Evolutionary conservation across 2,797 vertebrate genomes (phyloP).

Genomic region (Hippocampus kuda): DNA sequence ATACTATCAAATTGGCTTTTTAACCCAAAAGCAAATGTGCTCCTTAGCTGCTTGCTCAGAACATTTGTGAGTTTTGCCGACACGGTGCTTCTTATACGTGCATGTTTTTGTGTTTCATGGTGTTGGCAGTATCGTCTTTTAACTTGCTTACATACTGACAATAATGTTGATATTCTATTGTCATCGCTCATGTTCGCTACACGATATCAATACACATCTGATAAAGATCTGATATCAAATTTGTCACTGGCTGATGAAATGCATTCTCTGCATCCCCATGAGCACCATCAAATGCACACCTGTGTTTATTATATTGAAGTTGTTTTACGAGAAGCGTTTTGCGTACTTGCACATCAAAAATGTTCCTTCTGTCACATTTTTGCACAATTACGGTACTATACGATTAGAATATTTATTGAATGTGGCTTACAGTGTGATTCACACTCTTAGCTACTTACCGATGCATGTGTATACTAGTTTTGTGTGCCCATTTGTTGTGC

Average conservation of each 20-base stretch:
- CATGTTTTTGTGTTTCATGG: conserved; percentile 7
- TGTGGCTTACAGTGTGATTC: conserved; percentile 12
- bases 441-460: neutral
- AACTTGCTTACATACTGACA: conserved; percentile 30
- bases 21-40: conserved; percentile 11
- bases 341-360: neutral
- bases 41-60: conserved; percentile 25
- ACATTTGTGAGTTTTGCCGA: conserved; percentile 11
- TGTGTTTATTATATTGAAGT: neutral
- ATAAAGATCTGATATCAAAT: neutral
- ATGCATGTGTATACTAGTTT: conserved; percentile 43
- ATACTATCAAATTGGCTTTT: conserved; percentile 20
- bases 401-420: neutral
- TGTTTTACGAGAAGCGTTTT: neutral
- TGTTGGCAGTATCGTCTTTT: conserved; percentile 21
- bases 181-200: neutral
- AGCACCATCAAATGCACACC: neutral
- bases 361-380: neutral
- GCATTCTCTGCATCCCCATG: neutral
- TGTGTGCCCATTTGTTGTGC: conserved; percentile 27
- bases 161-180: neutral
- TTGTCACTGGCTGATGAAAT: neutral
- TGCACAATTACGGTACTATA: neutral
- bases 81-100: neutral
- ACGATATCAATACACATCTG: neutral